Conservation (phyloP, 2,888 invertebrate genomes). For the Lucinisca nassula region DNA sequence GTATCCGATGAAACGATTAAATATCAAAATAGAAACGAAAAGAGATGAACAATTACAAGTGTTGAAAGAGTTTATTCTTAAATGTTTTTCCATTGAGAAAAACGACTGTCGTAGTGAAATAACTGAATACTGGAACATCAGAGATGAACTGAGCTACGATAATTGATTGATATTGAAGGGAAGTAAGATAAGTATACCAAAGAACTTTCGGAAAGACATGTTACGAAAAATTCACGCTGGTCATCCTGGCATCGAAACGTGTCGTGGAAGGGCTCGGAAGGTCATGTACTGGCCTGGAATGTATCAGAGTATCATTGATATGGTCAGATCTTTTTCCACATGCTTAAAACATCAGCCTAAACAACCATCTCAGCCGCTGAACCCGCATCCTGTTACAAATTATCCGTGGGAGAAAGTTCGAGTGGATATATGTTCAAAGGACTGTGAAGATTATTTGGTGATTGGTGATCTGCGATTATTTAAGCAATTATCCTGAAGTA, state of each 20-base stretch:
- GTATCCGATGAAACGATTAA: neutral
- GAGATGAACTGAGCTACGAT: slow-evolving; percentile 7
- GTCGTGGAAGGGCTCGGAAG: neutral
- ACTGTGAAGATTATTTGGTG: slow-evolving; percentile 16
- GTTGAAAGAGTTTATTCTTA: neutral
- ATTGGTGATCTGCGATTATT: slow-evolving; percentile 11
- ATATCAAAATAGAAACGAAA: neutral
- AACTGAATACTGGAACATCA: slow-evolving; percentile 10
- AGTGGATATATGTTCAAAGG: slow-evolving; percentile 5
- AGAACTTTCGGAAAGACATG: slow-evolving; percentile 19
- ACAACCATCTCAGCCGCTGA: slow-evolving; percentile 13
- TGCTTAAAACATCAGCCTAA: slow-evolving; percentile 5
- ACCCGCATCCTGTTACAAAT: neutral
- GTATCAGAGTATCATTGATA: slow-evolving; percentile 17
- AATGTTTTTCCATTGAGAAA: slow-evolving; percentile 13
- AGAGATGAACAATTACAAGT: neutral
- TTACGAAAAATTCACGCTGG: slow-evolving; percentile 32
- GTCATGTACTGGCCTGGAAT: slow-evolving; percentile 28
- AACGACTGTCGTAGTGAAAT: neutral
- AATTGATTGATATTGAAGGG: slow-evolving; percentile 32
- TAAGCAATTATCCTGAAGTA: slow-evolving; percentile 16
- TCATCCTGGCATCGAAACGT: slow-evolving; percentile 20
- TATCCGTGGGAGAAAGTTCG: slow-evolving; percentile 20
- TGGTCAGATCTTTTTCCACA: slow-evolving; percentile 6
- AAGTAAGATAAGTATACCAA: slow-evolving; percentile 16